Conservation (phyloP, 2,113 vertebrate genomes). For the Chloebia gouldiae region DNA sequence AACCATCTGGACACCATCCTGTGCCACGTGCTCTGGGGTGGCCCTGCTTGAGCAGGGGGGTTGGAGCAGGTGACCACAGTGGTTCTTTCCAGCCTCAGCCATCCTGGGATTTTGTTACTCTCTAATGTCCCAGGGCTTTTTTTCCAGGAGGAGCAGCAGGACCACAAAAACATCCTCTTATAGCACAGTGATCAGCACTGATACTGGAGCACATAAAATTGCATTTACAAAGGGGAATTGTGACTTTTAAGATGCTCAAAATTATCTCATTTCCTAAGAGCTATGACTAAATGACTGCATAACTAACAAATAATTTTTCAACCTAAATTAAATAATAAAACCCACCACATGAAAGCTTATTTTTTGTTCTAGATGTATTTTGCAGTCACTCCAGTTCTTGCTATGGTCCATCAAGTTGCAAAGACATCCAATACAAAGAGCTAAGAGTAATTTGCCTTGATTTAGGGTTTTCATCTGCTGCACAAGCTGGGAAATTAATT, state of each 20-base stretch:
- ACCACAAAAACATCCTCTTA: background rate
- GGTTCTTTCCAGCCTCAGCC: background rate
- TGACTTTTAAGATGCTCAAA: background rate
- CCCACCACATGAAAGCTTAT: background rate
- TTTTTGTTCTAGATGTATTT: slow-evolving; percentile 1
- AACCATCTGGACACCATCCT: background rate
- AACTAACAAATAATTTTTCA: slow-evolving; percentile 35
- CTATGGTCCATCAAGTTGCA: background rate
- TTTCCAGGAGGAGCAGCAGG: background rate
- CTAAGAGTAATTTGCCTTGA: background rate
- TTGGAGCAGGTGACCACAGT: fast-evolving
- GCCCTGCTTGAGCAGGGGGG: background rate
- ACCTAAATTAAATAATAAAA: slow-evolving; percentile 33
- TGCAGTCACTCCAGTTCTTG: background rate
- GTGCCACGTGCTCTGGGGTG: background rate
- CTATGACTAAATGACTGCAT: background rate
- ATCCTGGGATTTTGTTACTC: background rate
- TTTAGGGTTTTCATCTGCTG: slow-evolving; percentile 9
- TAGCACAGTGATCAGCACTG: background rate
- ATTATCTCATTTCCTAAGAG: background rate
- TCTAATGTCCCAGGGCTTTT: background rate
- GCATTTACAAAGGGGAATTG: background rate
- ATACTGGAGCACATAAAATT: background rate
- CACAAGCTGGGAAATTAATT: background rate
- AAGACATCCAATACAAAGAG: background rate